Evolutionary conservation across 2,797 vertebrate species (phyloP).

Genomic region (Oophaga sylvatica): DNA sequence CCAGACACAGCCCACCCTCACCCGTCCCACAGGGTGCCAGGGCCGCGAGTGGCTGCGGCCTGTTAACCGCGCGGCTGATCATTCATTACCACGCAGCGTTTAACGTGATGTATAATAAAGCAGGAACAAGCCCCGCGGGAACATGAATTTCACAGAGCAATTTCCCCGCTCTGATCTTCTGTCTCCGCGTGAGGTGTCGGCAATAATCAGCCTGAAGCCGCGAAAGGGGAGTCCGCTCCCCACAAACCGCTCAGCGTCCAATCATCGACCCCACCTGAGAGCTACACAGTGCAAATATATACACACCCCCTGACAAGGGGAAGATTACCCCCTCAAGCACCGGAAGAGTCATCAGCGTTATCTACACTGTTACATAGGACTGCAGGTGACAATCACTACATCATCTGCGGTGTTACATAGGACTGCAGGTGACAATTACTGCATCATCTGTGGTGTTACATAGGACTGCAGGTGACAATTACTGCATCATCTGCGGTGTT

Average conservation of each 20-base stretch:
- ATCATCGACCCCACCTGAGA: background rate
- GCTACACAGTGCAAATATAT: no score
- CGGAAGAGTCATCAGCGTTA: no score
- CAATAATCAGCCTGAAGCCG: slow-evolving; percentile 17
- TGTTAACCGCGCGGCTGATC: background rate
- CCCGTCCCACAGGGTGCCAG: background rate
- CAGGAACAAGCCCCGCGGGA: slow-evolving; percentile 45
- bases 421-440: no score
- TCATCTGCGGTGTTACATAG: no score
- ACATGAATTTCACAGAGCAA: slow-evolving; percentile 50
- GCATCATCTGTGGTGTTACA: no score
- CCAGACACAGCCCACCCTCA: background rate
- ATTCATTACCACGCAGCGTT: slow-evolving; percentile 47
- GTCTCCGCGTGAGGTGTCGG: background rate
- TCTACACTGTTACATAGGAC: no score
- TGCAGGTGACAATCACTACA: no score
- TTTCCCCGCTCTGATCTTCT: slow-evolving; percentile 51
- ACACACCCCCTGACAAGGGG: no score
- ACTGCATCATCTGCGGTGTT: no score
- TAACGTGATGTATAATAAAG: slow-evolving; percentile 50
- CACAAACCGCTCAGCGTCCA: background rate
- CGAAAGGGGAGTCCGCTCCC: background rate
- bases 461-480: no score
- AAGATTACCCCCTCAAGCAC: no score
- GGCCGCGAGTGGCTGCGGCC: background rate